These are phyloP conservation scores for Montifringilla adamsi DNA, from an alignment of 2,113 vertebrate genomes.

Conservation along the genomic window DNA sequence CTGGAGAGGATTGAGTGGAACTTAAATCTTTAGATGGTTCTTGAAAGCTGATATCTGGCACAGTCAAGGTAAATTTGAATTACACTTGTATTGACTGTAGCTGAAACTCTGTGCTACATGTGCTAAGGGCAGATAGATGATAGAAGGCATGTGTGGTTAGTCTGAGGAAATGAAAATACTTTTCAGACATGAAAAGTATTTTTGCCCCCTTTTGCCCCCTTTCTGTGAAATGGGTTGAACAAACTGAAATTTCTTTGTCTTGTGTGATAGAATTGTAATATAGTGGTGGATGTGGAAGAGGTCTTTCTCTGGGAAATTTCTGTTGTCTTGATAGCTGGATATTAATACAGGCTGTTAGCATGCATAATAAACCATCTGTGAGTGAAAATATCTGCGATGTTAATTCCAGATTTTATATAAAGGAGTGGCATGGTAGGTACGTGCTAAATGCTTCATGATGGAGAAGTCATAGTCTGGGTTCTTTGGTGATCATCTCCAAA, in stretches of 20 bases:
- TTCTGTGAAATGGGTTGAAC: neutral
- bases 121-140: neutral
- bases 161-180: neutral
- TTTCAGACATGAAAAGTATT: neutral
- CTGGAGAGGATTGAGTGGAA: neutral
- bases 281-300: neutral
- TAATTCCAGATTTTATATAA: neutral
- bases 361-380: neutral
- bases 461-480: neutral
- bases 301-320: neutral
- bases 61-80: conserved; percentile 5
- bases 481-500: neutral
- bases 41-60: neutral
- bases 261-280: neutral
- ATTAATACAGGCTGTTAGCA: neutral
- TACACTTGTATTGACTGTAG: neutral
- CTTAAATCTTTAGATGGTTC: neutral
- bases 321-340: neutral
- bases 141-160: neutral
- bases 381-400: neutral
- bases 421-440: neutral
- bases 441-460: neutral
- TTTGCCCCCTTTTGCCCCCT: fast-evolving
- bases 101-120: neutral
- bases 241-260: neutral